Evolutionary conservation across 2,113 vertebrate genomes (phyloP).

Genomic region (Motacilla tschutschensis): DNA sequence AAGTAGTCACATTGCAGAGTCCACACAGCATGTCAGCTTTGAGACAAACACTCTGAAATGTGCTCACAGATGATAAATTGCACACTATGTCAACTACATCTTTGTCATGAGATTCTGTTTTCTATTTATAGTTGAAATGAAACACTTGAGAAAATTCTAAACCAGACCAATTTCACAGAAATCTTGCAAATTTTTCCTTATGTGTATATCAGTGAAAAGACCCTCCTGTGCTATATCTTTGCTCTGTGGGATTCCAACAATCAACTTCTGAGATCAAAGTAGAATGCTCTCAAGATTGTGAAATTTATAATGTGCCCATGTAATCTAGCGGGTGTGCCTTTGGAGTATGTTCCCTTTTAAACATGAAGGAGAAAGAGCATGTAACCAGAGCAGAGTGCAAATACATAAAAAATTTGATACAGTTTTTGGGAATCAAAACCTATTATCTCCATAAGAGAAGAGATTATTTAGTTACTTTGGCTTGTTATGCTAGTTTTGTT

Average conservation of each 20-base stretch:
- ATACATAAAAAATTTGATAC: slow-evolving; percentile 32
- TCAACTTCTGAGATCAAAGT: slow-evolving; percentile 68
- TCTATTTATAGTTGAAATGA: slow-evolving; percentile 71
- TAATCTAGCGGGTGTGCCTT: slow-evolving; percentile 37
- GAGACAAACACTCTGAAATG: slow-evolving; percentile 50
- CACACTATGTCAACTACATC: slow-evolving; percentile 51
- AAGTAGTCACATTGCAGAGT: slow-evolving; percentile 22
- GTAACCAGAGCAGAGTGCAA: slow-evolving; percentile 20
- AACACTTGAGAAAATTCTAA: slow-evolving; percentile 59
- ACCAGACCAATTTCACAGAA: slow-evolving; percentile 68
- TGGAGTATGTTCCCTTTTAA: slow-evolving; percentile 36
- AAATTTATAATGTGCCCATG: slow-evolving; percentile 10
- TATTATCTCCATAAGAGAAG: slow-evolving; percentile 26
- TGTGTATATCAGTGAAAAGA: slow-evolving; percentile 57
- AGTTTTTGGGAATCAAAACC: slow-evolving; percentile 41
- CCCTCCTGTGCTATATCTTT: slow-evolving; percentile 18
- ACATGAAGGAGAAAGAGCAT: neutral
- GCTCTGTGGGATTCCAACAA: slow-evolving; percentile 59
- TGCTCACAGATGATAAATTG: slow-evolving; percentile 62
- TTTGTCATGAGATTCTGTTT: slow-evolving; percentile 54
- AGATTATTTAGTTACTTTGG: slow-evolving; percentile 22
- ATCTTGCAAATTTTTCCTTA: slow-evolving; percentile 50
- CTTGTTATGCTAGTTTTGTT: neutral
- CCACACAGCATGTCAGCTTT: slow-evolving; percentile 53
- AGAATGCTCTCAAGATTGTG: slow-evolving; percentile 11